Base-by-base conservation (phyloP, 2,797 vertebrate species). In the Discoglossus pictus region DNA sequence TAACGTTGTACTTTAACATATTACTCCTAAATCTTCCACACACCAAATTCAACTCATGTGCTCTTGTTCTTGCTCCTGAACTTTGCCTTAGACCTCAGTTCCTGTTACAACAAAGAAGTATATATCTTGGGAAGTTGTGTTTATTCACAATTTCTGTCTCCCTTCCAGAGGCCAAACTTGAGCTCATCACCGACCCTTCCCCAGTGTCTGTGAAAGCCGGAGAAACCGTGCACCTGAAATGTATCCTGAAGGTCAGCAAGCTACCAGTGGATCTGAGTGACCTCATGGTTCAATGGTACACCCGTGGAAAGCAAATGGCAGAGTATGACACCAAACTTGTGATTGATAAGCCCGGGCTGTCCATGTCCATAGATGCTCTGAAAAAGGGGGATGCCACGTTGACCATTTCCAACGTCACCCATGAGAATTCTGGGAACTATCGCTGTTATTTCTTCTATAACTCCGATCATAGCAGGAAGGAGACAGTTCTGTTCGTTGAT, bases 241-340 rank as follows among this genome's bases (percentile, higher is more conserved):
- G 65, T 18, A n/a, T 23, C 12, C 47, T 75, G n/a, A 31, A 48
- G 3, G 10, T 51, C 1, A 2, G 36, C 1, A 13, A n/a, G 21
- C 6, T 12, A 2, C 2, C 12, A 0, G 1, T 65, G 20, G 53
- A 40, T n/a, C n/a, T 55, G 17, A 65, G 50, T 43, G 15, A 46
- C 1, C 6, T 61, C 4, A 23, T 50, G 38, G 10, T 75, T 10
- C 69, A 58, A 23, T 75, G 73, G 73, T 75, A 48, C 54, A 61
- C 43, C 21, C 46, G 42, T 2, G 73, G 64, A n/a, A 46, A 25
- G 1, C 69, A 69, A 15, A 12, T 75, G 27, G 70, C 61, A 0
- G 70, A 69, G 34, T 73, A 35, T 23, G 74, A 73, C 16, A 13
- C 39, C 3, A 61, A 16, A 3, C 58, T 69, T 36, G 36, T 3